These are phyloP conservation scores for Heptranchias perlo DNA, from an alignment of 2,113 vertebrate genomes.

Conservation along the genomic window DNA sequence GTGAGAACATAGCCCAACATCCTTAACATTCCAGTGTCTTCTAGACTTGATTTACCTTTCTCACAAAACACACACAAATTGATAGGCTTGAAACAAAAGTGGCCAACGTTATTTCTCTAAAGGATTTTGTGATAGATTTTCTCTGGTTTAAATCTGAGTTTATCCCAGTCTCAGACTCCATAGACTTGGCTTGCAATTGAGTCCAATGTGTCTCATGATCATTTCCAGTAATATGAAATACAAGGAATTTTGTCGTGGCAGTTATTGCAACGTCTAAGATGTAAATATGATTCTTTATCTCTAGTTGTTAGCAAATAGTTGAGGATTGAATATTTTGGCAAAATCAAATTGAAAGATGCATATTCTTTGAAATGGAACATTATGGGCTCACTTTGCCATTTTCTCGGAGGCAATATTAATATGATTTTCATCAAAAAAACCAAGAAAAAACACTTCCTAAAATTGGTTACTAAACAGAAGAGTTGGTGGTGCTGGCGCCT, in stretches of 20 bases:
- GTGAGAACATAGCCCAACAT: not conserved
- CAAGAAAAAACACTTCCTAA: not conserved
- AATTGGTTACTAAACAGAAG: not conserved
- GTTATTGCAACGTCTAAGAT: not conserved
- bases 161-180: not conserved
- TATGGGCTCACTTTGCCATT: not conserved
- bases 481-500: not conserved
- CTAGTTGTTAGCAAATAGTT: not conserved
- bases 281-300: not conserved
- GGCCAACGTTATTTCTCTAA: not conserved
- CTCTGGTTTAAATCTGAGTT: not conserved
- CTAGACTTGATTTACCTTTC: not conserved
- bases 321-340: not conserved
- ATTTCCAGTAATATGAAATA: not conserved
- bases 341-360: not conserved
- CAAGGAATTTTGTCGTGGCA: not conserved
- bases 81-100: not conserved
- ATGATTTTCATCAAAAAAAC: not conserved
- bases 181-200: not conserved
- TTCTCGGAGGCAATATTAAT: not conserved
- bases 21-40: not conserved
- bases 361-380: not conserved
- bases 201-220: not conserved
- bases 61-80: not conserved
- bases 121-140: not conserved